A percentile compares a stretch with the other conserved stretches of the same genome.
Evolutionary conservation across 2,113 vertebrate genomes (phyloP).

Genomic region (Fregetta grallaria): DNA sequence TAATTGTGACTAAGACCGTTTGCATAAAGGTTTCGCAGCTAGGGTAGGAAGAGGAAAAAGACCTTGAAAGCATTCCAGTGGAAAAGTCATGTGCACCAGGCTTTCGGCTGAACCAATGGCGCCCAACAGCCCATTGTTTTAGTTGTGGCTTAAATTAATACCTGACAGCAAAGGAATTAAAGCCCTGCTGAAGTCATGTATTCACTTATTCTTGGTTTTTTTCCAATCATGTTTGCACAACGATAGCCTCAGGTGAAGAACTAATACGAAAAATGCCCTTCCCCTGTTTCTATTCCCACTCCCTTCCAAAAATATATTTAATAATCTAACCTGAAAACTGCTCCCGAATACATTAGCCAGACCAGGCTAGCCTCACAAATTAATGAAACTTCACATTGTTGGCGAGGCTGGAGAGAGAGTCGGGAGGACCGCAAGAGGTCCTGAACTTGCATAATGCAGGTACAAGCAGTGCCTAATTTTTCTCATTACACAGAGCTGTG

Average conservation of each 20-base stretch:
- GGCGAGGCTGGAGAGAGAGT: neutral
- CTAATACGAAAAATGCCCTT: conserved; percentile 23
- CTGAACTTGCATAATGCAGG: neutral
- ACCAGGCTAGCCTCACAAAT: neutral
- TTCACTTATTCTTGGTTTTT: neutral
- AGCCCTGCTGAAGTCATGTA: conserved; percentile 10
- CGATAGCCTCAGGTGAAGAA: conserved; percentile 18
- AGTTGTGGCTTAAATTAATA: conserved; percentile 36
- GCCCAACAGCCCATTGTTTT: conserved; percentile 34
- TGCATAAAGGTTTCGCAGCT: conserved; percentile 47
- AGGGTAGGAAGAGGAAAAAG: conserved; percentile 54
- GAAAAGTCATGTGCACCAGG: conserved; percentile 45
- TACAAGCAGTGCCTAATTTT: neutral
- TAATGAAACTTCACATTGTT: neutral
- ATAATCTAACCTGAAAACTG: neutral
- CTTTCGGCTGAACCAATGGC: neutral
- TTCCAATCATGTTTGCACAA: neutral
- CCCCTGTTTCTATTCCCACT: neutral
- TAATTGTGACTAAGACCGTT: conserved; percentile 63
- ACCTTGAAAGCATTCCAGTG: conserved; percentile 64
- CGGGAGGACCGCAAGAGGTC: neutral
- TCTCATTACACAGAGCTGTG: neutral
- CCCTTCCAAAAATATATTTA: conserved; percentile 23
- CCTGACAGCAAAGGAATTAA: conserved; percentile 41
- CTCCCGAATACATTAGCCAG: neutral